These are phyloP conservation scores for Drosophila elegans DNA, from an alignment of 1,140 invertebrate genomes.

Conservation along the genomic window DNA sequence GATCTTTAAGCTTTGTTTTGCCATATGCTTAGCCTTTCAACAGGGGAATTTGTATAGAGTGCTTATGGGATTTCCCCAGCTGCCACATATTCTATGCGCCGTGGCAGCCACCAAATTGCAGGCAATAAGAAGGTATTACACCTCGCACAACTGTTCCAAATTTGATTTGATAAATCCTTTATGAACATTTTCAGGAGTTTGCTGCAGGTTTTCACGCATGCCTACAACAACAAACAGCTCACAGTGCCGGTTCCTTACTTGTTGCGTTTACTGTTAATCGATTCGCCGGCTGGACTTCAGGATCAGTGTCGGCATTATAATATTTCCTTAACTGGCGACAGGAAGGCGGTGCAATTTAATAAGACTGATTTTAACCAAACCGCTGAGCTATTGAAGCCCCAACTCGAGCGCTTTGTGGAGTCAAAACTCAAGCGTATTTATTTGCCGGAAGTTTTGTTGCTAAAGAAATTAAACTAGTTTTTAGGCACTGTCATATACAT, in stretches of 20 bases:
- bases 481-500: background rate
- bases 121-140: slow-evolving; percentile 85
- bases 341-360: slow-evolving; percentile 58
- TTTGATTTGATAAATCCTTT: no score
- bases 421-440: slow-evolving; percentile 65
- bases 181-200: slow-evolving; percentile 73
- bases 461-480: slow-evolving; percentile 56
- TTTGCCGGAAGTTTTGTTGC: slow-evolving; percentile 71
- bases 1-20: slow-evolving; percentile 65
- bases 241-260: slow-evolving; percentile 84
- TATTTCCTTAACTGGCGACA: slow-evolving; percentile 50
- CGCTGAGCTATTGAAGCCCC: slow-evolving; percentile 27
- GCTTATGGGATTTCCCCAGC: slow-evolving; percentile 76
- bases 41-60: slow-evolving; percentile 85
- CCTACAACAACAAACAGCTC: slow-evolving; percentile 86
- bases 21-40: slow-evolving; percentile 85
- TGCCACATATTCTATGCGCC: slow-evolving; percentile 85
- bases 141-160: no score
- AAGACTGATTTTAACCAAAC: slow-evolving; percentile 70
- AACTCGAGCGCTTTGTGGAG: slow-evolving; percentile 67
- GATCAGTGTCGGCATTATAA: slow-evolving; percentile 75
- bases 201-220: slow-evolving; percentile 86
- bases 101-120: slow-evolving; percentile 85
- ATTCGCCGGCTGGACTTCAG: slow-evolving; percentile 49
- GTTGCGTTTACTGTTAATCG: slow-evolving; percentile 72